A percentile compares a stretch with the other conserved stretches of the same genome.
Evolutionary conservation across 2,888 invertebrate species (phyloP).

Genomic region (Lacanobia wlatinum): DNA sequence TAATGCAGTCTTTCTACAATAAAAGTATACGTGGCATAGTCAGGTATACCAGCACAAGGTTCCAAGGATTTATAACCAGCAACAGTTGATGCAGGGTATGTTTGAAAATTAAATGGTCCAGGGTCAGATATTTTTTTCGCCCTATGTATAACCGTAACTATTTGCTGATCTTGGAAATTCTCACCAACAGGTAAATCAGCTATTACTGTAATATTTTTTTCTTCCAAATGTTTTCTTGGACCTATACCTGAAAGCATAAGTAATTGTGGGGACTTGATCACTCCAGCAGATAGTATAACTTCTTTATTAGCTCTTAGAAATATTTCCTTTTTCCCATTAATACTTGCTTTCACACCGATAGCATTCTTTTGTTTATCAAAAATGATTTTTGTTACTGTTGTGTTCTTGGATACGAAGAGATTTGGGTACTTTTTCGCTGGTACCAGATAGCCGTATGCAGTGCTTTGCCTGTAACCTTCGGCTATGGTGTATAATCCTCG

Average conservation of each 20-base stretch:
- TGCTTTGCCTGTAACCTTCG: conserved; percentile 47
- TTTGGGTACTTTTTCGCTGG: conserved; percentile 37
- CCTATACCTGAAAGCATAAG: conserved; percentile 85
- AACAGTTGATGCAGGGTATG: conserved; percentile 6
- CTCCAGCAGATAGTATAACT: conserved; percentile 81
- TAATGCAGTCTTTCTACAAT: conserved; percentile 8
- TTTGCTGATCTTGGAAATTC: conserved; percentile 63
- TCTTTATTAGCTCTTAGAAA: conserved; percentile 69
- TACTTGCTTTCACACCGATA: conserved; percentile 39
- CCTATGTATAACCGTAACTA: conserved; percentile 17
- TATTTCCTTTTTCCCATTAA: conserved; percentile 22
- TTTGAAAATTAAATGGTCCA: conserved; percentile 16
- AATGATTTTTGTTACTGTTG: conserved; percentile 42
- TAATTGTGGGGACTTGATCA: conserved; percentile 81
- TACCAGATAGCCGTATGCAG: conserved; percentile 40
- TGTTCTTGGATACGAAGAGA: conserved; percentile 31
- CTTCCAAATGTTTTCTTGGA: conserved; percentile 72
- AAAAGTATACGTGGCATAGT: conserved; percentile 19
- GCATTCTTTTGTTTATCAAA: conserved; percentile 45
- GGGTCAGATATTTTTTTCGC: not conserved
- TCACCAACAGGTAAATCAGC: conserved; percentile 80
- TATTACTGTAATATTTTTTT: conserved; percentile 72
- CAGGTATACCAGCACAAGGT: conserved; percentile 24
- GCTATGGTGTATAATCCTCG: conserved; percentile 22
- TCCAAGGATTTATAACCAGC: conserved; percentile 28